Conservation (phyloP, 1,140 invertebrate genomes). For the Hylaeus volcanicus region DNA sequence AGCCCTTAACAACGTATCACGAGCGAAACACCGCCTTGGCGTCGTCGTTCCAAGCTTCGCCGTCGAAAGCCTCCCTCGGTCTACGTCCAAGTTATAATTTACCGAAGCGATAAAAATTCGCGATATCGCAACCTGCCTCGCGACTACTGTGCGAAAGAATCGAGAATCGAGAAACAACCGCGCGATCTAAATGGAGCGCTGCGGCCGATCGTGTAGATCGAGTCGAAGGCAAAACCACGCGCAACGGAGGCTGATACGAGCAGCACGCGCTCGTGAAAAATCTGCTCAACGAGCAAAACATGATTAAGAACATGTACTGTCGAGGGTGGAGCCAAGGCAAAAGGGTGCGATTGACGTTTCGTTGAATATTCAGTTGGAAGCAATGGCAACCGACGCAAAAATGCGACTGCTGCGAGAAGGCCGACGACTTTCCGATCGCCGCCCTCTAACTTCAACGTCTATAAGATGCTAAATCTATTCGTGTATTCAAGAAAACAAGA, state of each 20-base stretch:
- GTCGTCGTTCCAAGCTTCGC: slow-evolving; percentile 27
- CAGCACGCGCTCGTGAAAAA: background rate
- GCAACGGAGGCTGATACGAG: background rate
- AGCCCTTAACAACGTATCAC: slow-evolving; percentile 61
- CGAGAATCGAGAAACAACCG: slow-evolving; percentile 40
- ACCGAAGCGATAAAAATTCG: slow-evolving; percentile 44
- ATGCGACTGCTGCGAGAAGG: background rate
- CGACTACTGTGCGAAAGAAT: slow-evolving; percentile 31
- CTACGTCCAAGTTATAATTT: slow-evolving; percentile 54
- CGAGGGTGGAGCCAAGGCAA: slow-evolving; percentile 8
- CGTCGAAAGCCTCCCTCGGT: slow-evolving; percentile 43
- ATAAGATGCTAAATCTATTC: no score
- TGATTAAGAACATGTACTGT: slow-evolving; percentile 22
- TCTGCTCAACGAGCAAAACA: slow-evolving; percentile 1
- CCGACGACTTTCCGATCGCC: background rate
- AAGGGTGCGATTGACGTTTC: slow-evolving; percentile 48
- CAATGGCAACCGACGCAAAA: background rate
- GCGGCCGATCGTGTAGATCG: background rate
- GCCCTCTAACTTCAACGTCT: no score
- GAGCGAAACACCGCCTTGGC: slow-evolving; percentile 28
- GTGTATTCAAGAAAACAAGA: no score
- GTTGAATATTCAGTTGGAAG: slow-evolving; percentile 8
- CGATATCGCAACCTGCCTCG: slow-evolving; percentile 33
- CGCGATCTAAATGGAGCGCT: slow-evolving; percentile 33
- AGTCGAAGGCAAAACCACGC: background rate